A percentile compares a stretch with the other conserved stretches of the same genome.
Evolutionary conservation across 2,888 invertebrate species (phyloP).

Genomic region (Epinotia ramella): DNA sequence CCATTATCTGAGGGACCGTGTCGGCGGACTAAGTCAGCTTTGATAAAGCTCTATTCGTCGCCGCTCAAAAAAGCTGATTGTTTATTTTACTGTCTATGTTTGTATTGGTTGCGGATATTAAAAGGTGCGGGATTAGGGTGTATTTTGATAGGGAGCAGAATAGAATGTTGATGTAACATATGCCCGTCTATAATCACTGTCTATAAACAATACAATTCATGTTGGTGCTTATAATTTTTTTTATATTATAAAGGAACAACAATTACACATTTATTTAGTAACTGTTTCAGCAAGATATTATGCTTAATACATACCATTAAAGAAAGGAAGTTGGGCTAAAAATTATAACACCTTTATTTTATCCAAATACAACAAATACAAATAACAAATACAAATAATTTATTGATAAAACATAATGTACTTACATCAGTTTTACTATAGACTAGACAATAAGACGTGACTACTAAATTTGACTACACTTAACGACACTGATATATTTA

Average conservation of each 20-base stretch:
- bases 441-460: constrained; percentile 28
- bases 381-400: too few relatives aligned
- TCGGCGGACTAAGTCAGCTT: constrained; percentile 63
- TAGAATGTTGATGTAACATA: constrained; percentile 25
- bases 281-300: too few relatives aligned
- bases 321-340: neutral
- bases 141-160: constrained; percentile 39
- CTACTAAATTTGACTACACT: constrained; percentile 32
- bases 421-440: too few relatives aligned
- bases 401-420: too few relatives aligned
- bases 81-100: constrained; percentile 74
- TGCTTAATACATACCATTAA: too few relatives aligned
- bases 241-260: too few relatives aligned
- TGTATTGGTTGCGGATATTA: constrained; percentile 65
- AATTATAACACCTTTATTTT: constrained; percentile 6
- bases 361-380: too few relatives aligned
- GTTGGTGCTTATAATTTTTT: neutral
- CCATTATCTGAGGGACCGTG: constrained; percentile 78
- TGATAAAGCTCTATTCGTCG: constrained; percentile 72
- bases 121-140: constrained; percentile 62
- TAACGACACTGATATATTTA: constrained; percentile 34
- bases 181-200: constrained; percentile 10
- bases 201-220: neutral
- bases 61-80: constrained; percentile 68
- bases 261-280: too few relatives aligned